phyloP scores from a whole-genome alignment of 2,113 vertebrate genomes.

The Pyrgilauda ruficollis region DNA sequence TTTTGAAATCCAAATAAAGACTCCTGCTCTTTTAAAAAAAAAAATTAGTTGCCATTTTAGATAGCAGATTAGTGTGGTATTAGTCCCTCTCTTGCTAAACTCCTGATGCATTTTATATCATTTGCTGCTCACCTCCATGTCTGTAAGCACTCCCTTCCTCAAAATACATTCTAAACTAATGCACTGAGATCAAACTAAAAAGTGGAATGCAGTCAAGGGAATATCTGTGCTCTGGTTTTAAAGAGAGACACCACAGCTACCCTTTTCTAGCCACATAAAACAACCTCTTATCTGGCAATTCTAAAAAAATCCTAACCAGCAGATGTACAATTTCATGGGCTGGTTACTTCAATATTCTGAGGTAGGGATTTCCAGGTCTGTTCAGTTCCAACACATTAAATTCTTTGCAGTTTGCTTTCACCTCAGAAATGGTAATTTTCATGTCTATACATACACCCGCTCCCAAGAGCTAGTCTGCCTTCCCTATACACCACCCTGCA shows the following conservation, averaged over 20 bases:
- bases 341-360: background rate
- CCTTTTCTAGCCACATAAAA: background rate
- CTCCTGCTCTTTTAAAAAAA: background rate
- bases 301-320: background rate
- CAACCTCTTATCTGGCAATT: background rate
- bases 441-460: background rate
- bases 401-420: background rate
- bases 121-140: background rate
- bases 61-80: background rate
- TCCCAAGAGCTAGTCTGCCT: background rate
- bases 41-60: background rate
- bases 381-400: background rate
- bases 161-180: background rate
- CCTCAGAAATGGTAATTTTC: slow-evolving; percentile 7
- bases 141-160: background rate
- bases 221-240: background rate
- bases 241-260: background rate
- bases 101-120: background rate
- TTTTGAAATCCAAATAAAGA: background rate
- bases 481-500: background rate
- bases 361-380: background rate
- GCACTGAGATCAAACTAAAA: background rate
- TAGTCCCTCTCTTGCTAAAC: background rate
- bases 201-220: background rate
- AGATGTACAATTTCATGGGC: background rate